phyloP scores from a whole-genome alignment of 2,797 vertebrate species.

The Pachyuromys duprasi region DNA sequence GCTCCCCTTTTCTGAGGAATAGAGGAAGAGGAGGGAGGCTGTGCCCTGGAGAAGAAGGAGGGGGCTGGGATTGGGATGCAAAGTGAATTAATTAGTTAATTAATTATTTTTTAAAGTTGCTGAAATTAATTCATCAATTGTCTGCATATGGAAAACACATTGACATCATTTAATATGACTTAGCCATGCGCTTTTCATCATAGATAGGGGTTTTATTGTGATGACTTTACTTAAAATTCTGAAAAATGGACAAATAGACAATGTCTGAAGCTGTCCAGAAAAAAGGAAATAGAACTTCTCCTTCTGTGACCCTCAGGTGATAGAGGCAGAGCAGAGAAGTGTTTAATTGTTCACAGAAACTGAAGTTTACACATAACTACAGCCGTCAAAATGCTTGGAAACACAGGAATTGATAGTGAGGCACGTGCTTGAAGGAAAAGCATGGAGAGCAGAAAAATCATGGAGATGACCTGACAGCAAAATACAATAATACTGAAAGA shows the following conservation, averaged over 20 bases:
- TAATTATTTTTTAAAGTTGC: background rate
- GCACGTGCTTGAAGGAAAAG: background rate
- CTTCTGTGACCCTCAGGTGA: background rate
- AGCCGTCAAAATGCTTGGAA: background rate
- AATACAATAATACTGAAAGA: too few relatives aligned
- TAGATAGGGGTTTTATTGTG: background rate
- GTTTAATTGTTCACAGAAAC: conserved; percentile 10
- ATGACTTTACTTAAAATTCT: background rate
- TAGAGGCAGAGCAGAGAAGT: background rate
- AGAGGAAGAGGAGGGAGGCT: too few relatives aligned
- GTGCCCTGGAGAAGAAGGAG: too few relatives aligned
- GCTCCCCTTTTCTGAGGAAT: too few relatives aligned
- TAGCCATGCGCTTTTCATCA: background rate
- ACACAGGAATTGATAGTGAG: background rate
- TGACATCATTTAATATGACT: background rate
- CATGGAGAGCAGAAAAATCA: background rate
- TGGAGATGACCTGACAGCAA: background rate
- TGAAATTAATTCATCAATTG: background rate
- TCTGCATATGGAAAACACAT: background rate
- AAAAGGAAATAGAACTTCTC: background rate
- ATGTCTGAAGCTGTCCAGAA: background rate
- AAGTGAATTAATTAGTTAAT: too few relatives aligned
- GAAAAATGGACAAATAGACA: background rate
- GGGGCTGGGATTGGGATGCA: too few relatives aligned
- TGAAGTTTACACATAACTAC: background rate